Evolutionary conservation across 1,140 invertebrate genomes (phyloP).

Genomic region (Mercenaria mercenaria): DNA sequence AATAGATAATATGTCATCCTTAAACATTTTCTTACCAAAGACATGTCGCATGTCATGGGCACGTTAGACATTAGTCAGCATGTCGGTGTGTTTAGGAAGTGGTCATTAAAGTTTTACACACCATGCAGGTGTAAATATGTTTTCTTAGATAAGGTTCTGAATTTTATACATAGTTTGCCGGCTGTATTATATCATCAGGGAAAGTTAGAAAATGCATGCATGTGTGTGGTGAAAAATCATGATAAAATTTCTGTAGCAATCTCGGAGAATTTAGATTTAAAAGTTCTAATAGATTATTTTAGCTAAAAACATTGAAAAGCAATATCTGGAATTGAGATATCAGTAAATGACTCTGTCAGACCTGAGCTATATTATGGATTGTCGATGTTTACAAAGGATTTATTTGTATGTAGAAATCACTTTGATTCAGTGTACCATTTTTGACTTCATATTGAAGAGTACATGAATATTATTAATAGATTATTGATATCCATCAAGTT

Average conservation of each 20-base stretch:
- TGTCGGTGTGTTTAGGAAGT: not conserved
- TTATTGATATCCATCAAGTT: no score
- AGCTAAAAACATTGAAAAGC: constrained; percentile 3
- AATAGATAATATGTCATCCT: no score
- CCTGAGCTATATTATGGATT: no score
- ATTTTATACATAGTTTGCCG: not conserved
- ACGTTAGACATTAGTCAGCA: not conserved
- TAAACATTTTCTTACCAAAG: no score
- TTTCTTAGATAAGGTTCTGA: not conserved
- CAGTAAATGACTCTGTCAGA: no score
- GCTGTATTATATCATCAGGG: not conserved
- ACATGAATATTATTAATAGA: no score
- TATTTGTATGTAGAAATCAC: no score
- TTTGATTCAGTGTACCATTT: no score
- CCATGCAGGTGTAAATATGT: not conserved
- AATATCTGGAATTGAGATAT: constrained; percentile 11
- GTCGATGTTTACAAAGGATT: no score
- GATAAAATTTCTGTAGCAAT: not conserved
- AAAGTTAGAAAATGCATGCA: not conserved
- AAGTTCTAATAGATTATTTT: not conserved
- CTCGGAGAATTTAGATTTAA: not conserved
- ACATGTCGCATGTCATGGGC: no score
- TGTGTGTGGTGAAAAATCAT: not conserved
- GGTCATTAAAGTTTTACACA: not conserved
- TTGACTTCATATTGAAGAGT: no score